phyloP scores from a whole-genome alignment of 1,140 invertebrate genomes.

The Rhynchophorus ferrugineus region DNA sequence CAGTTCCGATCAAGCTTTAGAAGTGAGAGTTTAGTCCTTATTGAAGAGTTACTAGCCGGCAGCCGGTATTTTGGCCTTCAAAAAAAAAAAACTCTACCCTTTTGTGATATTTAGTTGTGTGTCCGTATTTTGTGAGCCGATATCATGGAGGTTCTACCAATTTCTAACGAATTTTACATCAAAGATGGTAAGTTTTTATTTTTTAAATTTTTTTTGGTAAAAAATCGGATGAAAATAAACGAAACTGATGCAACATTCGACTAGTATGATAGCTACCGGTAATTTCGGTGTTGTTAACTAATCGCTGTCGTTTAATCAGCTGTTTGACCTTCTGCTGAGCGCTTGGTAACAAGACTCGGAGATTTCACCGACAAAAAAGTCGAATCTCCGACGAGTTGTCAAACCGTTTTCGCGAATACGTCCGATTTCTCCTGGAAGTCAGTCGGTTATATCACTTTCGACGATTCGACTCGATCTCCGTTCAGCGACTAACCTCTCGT shows the following conservation, averaged over 20 bases:
- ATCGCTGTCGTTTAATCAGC: not conserved
- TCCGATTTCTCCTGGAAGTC: not conserved
- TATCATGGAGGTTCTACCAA: constrained; percentile 27
- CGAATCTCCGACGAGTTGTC: not conserved
- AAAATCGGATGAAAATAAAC: not conserved
- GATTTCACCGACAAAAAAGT: not conserved
- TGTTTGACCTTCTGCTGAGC: not conserved
- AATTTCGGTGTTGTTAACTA: not conserved
- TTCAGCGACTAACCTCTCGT: too few species aligned
- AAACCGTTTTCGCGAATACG: not conserved
- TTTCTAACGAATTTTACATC: constrained; percentile 24
- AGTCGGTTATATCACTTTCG: too few species aligned
- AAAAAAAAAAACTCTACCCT: constrained; percentile 1
- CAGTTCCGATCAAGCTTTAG: constrained; percentile 12
- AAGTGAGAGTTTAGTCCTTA: too few species aligned
- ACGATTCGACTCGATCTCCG: too few species aligned
- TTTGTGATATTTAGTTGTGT: constrained; percentile 19
- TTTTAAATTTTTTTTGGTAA: constrained; percentile 1
- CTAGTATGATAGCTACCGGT: not conserved
- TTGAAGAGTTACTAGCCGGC: constrained; percentile 8
- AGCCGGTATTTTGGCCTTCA: constrained; percentile 20
- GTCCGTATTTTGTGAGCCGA: constrained; percentile 1
- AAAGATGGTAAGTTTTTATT: constrained; percentile 22
- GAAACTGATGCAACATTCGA: not conserved
- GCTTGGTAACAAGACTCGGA: not conserved